Base-by-base conservation (phyloP, 2,113 vertebrate genomes). In the Mobula hypostoma region DNA sequence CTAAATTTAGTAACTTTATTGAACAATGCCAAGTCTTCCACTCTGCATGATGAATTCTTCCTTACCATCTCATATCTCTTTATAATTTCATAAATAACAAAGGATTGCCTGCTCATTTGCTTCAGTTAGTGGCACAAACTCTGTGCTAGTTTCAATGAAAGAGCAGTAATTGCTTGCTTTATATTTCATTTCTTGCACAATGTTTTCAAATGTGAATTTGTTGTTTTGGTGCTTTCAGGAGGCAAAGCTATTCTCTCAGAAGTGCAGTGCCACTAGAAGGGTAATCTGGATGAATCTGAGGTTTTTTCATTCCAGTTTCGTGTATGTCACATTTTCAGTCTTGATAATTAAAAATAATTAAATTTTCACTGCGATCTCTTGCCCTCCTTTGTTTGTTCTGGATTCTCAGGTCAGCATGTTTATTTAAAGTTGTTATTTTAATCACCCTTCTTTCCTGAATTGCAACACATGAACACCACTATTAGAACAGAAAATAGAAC, bases 1-100 rank as follows among this genome's bases (percentile, higher is more conserved):
- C 88, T 70, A 91, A 91, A 70, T 70, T 70, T 70, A 91, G 63
- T 91, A 91, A 70, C 32, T 70, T 68, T 63, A 66, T 17, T 91
- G 17, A 91, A 68, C 88, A 91, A 70, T 70, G 88, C 61, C 36
- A 70, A 21, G 11, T 91, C 29, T 21, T 66, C 63, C 36, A 91
- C 68, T 91, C 17, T 68, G 27, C 70, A n/a, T n/a, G 15, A 21
- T 70, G 63, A 32, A 2, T 9, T 36, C 66, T 5, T 36, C 36
- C 32, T 21, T 70, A 70, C 88, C 14, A 40, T 36, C 17, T 91
- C n/a, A 32, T 70, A 70, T 66, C 36, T 70, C 63, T 70, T 91
- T 70, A 70, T 12, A 24, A 32, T 70, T n/a, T 8, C 63, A 36
- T 70, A 36, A 91, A 70, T 21, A 91, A 70, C n/a, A 40, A 91